Base-by-base conservation (phyloP, 2,888 invertebrate genomes). In the Calephelis perditalis region DNA sequence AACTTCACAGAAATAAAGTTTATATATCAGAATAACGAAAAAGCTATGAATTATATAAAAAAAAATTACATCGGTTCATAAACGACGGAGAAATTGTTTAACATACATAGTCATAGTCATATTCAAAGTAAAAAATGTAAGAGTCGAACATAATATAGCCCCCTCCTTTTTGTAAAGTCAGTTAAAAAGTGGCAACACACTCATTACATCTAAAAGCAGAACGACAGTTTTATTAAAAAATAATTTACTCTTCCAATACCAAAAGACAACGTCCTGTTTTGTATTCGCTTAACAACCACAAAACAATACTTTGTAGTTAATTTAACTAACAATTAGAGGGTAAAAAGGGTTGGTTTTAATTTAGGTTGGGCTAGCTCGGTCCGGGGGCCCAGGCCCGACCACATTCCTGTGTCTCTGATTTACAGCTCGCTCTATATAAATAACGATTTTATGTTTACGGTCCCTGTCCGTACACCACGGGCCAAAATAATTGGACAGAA, bases 331-430 rank as follows among this genome's bases (percentile, higher is more conserved):
- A 49, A n/a, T 43, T 60, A 26, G 36, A 49, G 7, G 37, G 45
- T 54, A 45, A 57, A 43, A 10, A 52, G 45, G 36, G 57, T 54
- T 57, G 44, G 44, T 47, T 57, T 40, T 36, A 36, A 45, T 54
- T 57, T 49, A 26, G 11, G 44, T 45, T 26, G 36, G 54, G 57
- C 45, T 47, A 54, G 40, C 54, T 26, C 26, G 54, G 45, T 43
- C 43, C 9, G 43, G 57, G 49, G 26, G 37, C 26, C 26, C 26
- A 26, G 49, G 37, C 35, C 57, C 54, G 45, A n/a, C 57, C 57
- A 46, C 59, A 62, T 62, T 60, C 57, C 45, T 59, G 57, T n/a
- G 44, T 45, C 45, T 45, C 62, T 57, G 59, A 60, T 60, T 59
- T 62, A 62, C 59, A 59, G 10, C 56, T 52, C 36, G 37, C 62